These are phyloP conservation scores for Spea multiplicata DNA, from an alignment of 2,113 vertebrate genomes.

Conservation along the genomic window DNA sequence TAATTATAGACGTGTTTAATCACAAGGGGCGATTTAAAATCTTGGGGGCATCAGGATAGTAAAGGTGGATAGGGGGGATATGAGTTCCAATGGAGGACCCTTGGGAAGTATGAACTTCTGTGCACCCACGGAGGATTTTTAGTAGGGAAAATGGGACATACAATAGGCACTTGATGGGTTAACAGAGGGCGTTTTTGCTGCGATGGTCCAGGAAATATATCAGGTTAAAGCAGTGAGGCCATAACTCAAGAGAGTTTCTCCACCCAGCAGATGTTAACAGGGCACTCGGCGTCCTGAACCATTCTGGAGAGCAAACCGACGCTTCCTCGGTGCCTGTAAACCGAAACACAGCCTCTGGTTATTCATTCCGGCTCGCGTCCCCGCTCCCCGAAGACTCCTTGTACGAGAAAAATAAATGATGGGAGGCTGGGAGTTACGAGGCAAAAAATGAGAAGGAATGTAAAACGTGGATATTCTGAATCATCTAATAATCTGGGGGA, in stretches of 20 bases:
- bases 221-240: constrained; percentile 6
- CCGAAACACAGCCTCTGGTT: constrained; percentile 6
- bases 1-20: too few relatives aligned
- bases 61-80: too few relatives aligned
- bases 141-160: too few relatives aligned
- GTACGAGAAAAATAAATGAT: neutral
- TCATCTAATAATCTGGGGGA: too few relatives aligned
- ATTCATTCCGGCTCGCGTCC: constrained; percentile 7
- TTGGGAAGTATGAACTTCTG: too few relatives aligned
- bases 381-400: neutral
- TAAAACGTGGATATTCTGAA: neutral
- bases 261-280: constrained; percentile 40
- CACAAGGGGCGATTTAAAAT: too few relatives aligned
- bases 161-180: neutral
- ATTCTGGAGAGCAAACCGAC: neutral
- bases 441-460: neutral
- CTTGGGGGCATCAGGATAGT: too few relatives aligned
- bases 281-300: neutral
- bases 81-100: too few relatives aligned
- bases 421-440: constrained; percentile 6
- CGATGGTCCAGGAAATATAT: neutral
- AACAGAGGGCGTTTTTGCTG: neutral
- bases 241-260: constrained; percentile 28
- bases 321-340: constrained; percentile 22
- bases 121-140: too few relatives aligned